Base-by-base conservation (phyloP, 2,113 vertebrate genomes). In the Toxostoma redivivum region DNA sequence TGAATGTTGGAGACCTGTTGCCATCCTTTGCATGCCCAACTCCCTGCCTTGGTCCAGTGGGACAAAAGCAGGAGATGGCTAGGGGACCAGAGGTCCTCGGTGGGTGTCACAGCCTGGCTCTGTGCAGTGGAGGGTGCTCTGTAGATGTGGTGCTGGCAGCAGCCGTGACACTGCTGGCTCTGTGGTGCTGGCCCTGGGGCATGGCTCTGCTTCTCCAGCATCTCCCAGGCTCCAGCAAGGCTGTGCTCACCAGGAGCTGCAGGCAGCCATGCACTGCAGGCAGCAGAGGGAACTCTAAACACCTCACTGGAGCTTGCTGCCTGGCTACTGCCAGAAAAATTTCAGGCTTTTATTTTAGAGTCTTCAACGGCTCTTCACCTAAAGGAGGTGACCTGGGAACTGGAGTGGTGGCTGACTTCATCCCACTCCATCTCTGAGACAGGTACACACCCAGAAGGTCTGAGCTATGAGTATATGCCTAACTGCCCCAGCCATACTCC, bases 241-340 rank as follows among this genome's bases (percentile, higher is more conserved):
- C 86, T 80, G 31, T 62, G 84, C 56, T 84, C 22, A 7, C 4
- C 44, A 3, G 72, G 47, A 91, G 80, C 76, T 77, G 89, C 61
- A 70, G 50, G 76, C 94, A 94, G 76, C 76, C 44, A 0, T 95
- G 91, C 21, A 4, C 57, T 93, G 74, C 94, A 53, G 69, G 88
- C 93, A 96, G 94, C 81, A 94, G 88, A 88, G 91, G 95, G 92
- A 95, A 95, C 94, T 95, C 94, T 91, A 60, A 95, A 76, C 91
- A 85, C 62, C 94, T 92, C 71, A 22, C 62, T 2, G 6, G 58
- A 57, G n/a, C 45, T 45, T 1, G 0, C 42, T 90, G 54, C 45
- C 67, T 70, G n/a, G 22, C 71, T 88, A n/a, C 66, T 82, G 62
- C 37, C 44, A 15, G 81, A 72, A 82, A 65, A 85, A 76, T 4